Base-by-base conservation (phyloP, 2,797 vertebrate genomes). In the Furcifer pardalis region DNA sequence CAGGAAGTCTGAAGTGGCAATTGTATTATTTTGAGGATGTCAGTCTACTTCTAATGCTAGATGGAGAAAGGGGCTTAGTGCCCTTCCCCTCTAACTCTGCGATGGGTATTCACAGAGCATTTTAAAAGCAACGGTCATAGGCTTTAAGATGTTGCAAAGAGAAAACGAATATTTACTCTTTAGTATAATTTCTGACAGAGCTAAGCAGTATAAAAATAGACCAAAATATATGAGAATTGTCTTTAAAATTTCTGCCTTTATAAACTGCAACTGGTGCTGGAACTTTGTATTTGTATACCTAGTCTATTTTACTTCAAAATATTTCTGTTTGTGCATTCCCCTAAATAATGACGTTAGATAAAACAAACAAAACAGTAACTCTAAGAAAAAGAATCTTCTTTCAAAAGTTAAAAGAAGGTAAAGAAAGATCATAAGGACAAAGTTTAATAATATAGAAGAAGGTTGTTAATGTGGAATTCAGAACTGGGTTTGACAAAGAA, bases 391-490 rank as follows among this genome's bases (percentile, higher is more conserved):
- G 91, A 91, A 91, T 95, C 92, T 96, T 96, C 95, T 37, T 49
- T 35, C 5, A 1, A 4, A 56, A 40, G 17, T 94, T 95, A 94
- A 94, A 94, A 60, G 95, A 95, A 93, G 95, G 94, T 95, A 95
- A 96, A 94, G 95, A 95, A 96, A 94, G 88, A 92, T 92, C 92
- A 95, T 90, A 93, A 95, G 94, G 95, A 94, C 94, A 95, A 95
- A 96, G 95, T 95, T 95, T 95, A 96, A 95, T 77, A 40, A 86
- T 90, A 93, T 92, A 94, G 95, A 95, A 96, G 94, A 94, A 95
- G 95, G 93, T 91, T 95, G 94, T 95, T 96, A 96, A 95, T 95
- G 95, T 95, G 95, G 94, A 96, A 96, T 96, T 94, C 95, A 95
- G 95, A 94, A 93, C 93, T 94, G 94, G 94, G 96, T 95, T 95